Evolutionary conservation across 1,140 invertebrate species (phyloP).

Genomic region (Cyclargus thomasi): DNA sequence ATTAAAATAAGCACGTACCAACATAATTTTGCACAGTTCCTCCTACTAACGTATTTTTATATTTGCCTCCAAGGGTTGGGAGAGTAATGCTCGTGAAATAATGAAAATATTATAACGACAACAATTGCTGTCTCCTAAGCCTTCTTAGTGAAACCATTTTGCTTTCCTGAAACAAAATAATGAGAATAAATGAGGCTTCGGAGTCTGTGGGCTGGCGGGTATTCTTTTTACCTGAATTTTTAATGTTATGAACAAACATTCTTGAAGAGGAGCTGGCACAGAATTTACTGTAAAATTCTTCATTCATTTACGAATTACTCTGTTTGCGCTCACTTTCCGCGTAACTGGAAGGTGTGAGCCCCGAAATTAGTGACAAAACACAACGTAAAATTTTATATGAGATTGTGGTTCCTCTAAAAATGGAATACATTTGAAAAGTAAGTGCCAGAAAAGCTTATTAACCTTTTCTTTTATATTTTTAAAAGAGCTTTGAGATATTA

Average conservation of each 20-base stretch:
- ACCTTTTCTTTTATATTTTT: too few relatives aligned
- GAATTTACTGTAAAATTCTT: too few relatives aligned
- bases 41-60: background rate
- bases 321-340: too few relatives aligned
- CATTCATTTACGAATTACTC: too few relatives aligned
- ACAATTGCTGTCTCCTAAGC: constrained; percentile 12
- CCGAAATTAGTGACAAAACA: too few relatives aligned
- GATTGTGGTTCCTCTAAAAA: too few relatives aligned
- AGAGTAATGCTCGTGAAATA: constrained; percentile 6
- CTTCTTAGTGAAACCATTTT: constrained; percentile 13
- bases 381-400: too few relatives aligned
- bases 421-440: too few relatives aligned
- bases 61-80: background rate
- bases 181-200: background rate
- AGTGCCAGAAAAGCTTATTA: too few relatives aligned
- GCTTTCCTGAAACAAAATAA: constrained; percentile 7
- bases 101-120: constrained; percentile 10
- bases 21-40: background rate
- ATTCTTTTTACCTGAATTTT: background rate
- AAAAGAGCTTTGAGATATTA: too few relatives aligned
- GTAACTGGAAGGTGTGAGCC: too few relatives aligned
- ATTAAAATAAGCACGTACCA: background rate
- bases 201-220: background rate
- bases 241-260: background rate
- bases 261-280: background rate